These are phyloP conservation scores for Hybos culiciformis DNA, from an alignment of 2,888 invertebrate genomes.

Conservation along the genomic window DNA sequence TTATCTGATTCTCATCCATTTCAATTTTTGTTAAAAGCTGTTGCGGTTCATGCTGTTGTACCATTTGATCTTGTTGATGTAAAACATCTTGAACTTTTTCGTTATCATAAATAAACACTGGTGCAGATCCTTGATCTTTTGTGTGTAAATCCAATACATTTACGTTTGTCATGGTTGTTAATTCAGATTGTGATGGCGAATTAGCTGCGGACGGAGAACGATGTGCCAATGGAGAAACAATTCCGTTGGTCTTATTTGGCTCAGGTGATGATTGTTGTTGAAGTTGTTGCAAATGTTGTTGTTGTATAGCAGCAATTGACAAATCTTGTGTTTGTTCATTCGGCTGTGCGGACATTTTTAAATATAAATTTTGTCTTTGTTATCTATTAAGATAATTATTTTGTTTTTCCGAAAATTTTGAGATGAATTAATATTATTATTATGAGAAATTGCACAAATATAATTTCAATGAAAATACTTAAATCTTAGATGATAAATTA, in stretches of 20 bases:
- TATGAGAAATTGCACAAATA: too few species aligned
- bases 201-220: conserved; percentile 43
- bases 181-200: conserved; percentile 61
- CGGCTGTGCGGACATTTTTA: conserved; percentile 21
- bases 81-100: conserved; percentile 27
- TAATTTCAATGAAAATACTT: too few species aligned
- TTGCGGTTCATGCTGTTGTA: conserved; percentile 18
- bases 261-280: conserved; percentile 19
- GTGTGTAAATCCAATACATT: conserved; percentile 58
- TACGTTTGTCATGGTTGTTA: conserved; percentile 79
- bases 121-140: conserved; percentile 30
- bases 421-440: too few species aligned
- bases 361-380: too few species aligned
- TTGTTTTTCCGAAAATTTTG: too few species aligned
- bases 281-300: conserved; percentile 19
- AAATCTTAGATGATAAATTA: too few species aligned
- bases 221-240: conserved; percentile 27
- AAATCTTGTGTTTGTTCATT: conserved; percentile 17
- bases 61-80: conserved; percentile 27
- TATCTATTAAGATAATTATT: too few species aligned
- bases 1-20: conserved; percentile 35
- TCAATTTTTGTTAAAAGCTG: conserved; percentile 35
- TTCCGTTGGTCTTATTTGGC: conserved; percentile 13
- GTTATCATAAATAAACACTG: conserved; percentile 33
- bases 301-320: conserved; percentile 18